Conservation (phyloP, 1,140 invertebrate genomes). For the Cydia pomonella region DNA sequence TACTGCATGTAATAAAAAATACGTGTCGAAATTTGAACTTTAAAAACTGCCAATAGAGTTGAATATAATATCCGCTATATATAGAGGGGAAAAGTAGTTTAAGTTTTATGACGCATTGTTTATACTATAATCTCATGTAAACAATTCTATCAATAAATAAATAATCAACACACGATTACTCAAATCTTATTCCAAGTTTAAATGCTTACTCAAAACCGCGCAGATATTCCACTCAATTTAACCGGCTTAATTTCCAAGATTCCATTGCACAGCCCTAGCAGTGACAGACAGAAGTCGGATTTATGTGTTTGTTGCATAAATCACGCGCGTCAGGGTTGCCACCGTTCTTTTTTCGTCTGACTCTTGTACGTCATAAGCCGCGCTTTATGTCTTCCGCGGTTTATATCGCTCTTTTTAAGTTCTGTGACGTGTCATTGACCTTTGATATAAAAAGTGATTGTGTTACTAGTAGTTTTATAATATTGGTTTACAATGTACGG, state of each 20-base stretch:
- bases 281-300: constrained; percentile 76
- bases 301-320: constrained; percentile 81
- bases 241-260: constrained; percentile 1
- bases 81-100: no score
- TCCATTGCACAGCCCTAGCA: background rate
- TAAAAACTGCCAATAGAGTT: no score
- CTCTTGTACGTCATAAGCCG: constrained; percentile 62
- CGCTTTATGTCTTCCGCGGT: constrained; percentile 58
- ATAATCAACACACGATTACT: background rate
- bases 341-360: constrained; percentile 66
- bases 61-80: no score
- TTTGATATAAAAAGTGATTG: background rate
- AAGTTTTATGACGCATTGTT: no score
- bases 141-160: background rate
- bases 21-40: no score
- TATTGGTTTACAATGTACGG: no score
- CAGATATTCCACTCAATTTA: constrained; percentile 12
- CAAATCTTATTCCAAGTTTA: background rate
- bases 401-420: constrained; percentile 33
- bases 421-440: constrained; percentile 22
- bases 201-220: background rate
- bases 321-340: constrained; percentile 61
- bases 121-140: no score
- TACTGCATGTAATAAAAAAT: no score
- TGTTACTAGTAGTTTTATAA: no score